Percentiles rank a stretch among this genome's conserved stretches.
Conservation (phyloP, 2,888 invertebrate species). For the Eurois occulta region DNA sequence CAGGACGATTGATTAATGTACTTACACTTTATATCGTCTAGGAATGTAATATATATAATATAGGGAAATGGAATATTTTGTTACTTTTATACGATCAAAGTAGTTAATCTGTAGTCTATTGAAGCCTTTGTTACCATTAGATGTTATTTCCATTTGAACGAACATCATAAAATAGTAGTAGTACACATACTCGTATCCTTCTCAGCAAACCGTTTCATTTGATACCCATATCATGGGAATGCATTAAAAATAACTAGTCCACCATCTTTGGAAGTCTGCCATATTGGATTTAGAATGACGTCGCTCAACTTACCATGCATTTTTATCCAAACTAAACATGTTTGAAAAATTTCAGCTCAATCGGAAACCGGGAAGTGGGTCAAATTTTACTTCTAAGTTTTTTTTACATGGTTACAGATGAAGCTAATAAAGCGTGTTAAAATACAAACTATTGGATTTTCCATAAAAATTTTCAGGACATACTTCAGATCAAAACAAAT, state of each 20-base stretch:
- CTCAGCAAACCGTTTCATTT: no score
- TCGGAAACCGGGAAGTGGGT: neutral
- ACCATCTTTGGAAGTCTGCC: no score
- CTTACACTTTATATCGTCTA: conserved; percentile 29
- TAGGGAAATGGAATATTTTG: conserved; percentile 21
- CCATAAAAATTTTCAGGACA: neutral
- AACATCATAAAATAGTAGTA: neutral
- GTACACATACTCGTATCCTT: neutral
- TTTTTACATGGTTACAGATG: neutral
- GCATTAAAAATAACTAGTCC: no score
- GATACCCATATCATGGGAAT: neutral
- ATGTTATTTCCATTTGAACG: neutral
- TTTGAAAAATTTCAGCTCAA: no score
- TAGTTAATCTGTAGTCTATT: neutral
- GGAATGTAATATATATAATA: no score
- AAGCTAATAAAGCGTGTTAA: neutral
- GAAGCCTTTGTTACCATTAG: neutral
- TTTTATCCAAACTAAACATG: no score
- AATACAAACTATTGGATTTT: neutral
- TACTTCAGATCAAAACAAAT: neutral
- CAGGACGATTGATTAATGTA: conserved; percentile 62
- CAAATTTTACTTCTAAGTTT: neutral
- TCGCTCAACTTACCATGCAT: no score
- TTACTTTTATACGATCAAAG: neutral
- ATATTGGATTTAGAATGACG: no score